Evolutionary conservation across 2,113 vertebrate species (phyloP).

Genomic region (Myocastor coypus): DNA sequence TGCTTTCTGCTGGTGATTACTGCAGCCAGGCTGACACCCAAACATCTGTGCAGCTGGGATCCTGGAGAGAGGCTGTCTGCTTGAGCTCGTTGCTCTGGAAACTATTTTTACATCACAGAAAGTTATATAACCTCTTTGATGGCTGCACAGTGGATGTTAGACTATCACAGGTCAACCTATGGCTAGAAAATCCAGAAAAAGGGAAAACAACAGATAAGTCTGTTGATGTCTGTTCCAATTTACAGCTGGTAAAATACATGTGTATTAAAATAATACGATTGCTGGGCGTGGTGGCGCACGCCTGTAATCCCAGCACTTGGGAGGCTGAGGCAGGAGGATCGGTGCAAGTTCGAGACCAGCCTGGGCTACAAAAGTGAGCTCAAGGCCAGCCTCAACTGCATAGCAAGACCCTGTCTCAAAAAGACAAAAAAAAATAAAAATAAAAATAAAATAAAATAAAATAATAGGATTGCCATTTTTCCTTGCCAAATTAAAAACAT

Average conservation of each 20-base stretch:
- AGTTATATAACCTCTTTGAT: slow-evolving; percentile 58
- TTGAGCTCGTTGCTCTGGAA: slow-evolving; percentile 69
- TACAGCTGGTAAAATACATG: not conserved
- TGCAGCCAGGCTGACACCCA: slow-evolving; percentile 62
- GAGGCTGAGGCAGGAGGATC: too few relatives aligned
- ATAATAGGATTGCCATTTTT: slow-evolving; percentile 40
- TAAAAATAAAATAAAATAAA: too few relatives aligned
- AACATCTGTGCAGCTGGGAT: slow-evolving; percentile 74
- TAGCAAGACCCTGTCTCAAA: too few relatives aligned
- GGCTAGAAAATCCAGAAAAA: slow-evolving; percentile 16
- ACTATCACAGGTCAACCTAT: not conserved
- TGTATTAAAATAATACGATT: slow-evolving; percentile 18
- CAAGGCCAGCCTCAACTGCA: too few relatives aligned
- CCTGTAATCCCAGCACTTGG: too few relatives aligned
- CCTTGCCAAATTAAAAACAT: slow-evolving; percentile 26
- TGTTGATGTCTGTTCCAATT: not conserved
- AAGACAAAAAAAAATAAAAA: too few relatives aligned
- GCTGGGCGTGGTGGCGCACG: too few relatives aligned
- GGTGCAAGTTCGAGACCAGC: too few relatives aligned
- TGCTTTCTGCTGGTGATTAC: slow-evolving; percentile 79
- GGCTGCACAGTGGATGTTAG: not conserved
- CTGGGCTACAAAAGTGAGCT: too few relatives aligned
- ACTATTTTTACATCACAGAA: slow-evolving; percentile 58
- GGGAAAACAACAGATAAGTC: not conserved
- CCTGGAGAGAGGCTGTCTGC: slow-evolving; percentile 54